Evolutionary conservation across 2,797 vertebrate genomes (phyloP).

Genomic region (Scolopax rusticola): DNA sequence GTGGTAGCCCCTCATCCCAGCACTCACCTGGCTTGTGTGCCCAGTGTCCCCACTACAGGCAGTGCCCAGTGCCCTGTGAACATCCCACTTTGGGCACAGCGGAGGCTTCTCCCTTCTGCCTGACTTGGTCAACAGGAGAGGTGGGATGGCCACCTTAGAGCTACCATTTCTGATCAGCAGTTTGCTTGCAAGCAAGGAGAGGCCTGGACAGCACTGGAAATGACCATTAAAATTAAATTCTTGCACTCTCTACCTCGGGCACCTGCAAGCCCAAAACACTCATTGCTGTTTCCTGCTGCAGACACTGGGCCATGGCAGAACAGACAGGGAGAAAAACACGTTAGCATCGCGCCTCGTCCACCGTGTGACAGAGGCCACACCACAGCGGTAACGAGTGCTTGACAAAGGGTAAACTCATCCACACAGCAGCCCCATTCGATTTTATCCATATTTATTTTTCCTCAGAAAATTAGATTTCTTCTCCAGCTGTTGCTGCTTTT

Average conservation of each 20-base stretch:
- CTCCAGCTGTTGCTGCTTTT: not conserved
- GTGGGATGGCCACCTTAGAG: rapidly evolving
- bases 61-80: rapidly evolving
- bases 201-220: not conserved
- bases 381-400: not conserved
- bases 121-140: not conserved
- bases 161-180: not conserved
- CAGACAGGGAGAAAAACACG: not conserved
- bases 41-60: not conserved
- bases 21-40: not conserved
- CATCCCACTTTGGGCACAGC: rapidly evolving
- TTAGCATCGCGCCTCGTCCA: not conserved
- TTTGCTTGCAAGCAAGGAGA: not conserved
- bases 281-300: not conserved
- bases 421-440: not conserved
- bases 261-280: rapidly evolving
- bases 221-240: not conserved
- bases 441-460: slow-evolving; percentile 1
- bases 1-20: not conserved
- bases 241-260: not conserved
- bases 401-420: not conserved
- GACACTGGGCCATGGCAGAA: not conserved
- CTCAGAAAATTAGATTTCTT: not conserved
- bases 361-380: not conserved
- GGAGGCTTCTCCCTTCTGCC: not conserved